Percentiles rank a stretch among this genome's conserved stretches.
Evolutionary conservation across 2,888 invertebrate genomes (phyloP).

Genomic region (Xylophagus ater): DNA sequence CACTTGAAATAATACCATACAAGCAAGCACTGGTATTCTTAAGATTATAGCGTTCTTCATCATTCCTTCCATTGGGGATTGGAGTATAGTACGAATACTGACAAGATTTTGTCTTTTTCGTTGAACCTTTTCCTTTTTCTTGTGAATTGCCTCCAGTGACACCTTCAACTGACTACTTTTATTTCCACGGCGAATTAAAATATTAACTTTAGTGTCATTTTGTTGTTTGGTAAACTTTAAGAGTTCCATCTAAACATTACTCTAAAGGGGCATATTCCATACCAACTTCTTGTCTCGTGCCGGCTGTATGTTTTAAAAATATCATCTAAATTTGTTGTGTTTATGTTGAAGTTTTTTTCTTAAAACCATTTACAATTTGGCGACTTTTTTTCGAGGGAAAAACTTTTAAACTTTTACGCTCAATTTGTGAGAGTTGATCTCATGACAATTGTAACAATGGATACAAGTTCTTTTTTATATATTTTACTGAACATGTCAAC

Average conservation of each 20-base stretch:
- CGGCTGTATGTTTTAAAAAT: no score
- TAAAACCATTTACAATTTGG: background rate
- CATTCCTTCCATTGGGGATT: no score
- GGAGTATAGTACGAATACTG: no score
- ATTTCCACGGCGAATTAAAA: slow-evolving; percentile 13
- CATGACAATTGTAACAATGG: slow-evolving; percentile 15
- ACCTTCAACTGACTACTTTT: no score
- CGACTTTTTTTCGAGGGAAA: slow-evolving; percentile 11
- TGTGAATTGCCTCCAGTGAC: no score
- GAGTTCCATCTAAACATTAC: background rate
- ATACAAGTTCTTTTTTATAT: slow-evolving; percentile 16
- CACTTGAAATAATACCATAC: no score
- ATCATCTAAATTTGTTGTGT: background rate
- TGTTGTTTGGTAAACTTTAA: slow-evolving; percentile 4
- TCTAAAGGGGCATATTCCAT: background rate
- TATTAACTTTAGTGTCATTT: slow-evolving; percentile 15
- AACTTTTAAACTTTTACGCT: slow-evolving; percentile 5
- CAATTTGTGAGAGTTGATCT: slow-evolving; percentile 11
- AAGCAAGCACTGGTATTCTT: no score
- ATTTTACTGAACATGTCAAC: no score
- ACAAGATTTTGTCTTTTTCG: slow-evolving; percentile 2
- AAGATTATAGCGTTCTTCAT: no score
- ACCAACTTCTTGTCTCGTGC: background rate
- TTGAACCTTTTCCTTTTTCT: no score
- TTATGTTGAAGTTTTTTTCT: background rate